Evolutionary conservation across 2,888 invertebrate genomes (phyloP).

Genomic region (Amphipyra tragopoginis): DNA sequence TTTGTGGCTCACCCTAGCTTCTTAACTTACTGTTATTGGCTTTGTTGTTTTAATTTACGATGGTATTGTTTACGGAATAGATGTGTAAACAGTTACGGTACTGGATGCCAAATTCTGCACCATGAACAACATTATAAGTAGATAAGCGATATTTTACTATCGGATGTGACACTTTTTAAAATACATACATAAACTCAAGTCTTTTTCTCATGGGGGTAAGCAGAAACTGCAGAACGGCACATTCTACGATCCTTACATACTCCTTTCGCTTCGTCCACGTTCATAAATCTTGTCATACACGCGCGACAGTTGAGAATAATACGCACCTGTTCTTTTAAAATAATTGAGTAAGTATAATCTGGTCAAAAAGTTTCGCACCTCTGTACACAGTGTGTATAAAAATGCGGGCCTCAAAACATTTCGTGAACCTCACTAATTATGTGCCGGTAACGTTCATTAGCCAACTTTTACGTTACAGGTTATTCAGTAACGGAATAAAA

Average conservation of each 20-base stretch:
- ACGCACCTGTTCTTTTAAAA: too few relatives aligned
- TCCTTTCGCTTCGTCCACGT: too few relatives aligned
- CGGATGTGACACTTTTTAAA: background rate
- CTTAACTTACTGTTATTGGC: slow-evolving; percentile 57
- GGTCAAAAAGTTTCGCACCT: slow-evolving; percentile 12
- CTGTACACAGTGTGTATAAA: slow-evolving; percentile 16
- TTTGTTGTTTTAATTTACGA: slow-evolving; percentile 54
- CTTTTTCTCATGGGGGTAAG: too few relatives aligned
- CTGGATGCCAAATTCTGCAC: slow-evolving; percentile 30
- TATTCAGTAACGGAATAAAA: slow-evolving; percentile 36
- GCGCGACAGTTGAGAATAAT: too few relatives aligned
- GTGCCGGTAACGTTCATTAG: slow-evolving; percentile 42
- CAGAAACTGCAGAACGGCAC: too few relatives aligned
- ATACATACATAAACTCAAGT: too few relatives aligned
- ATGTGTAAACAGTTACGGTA: slow-evolving; percentile 41
- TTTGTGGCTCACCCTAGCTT: slow-evolving; percentile 57
- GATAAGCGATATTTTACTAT: too few relatives aligned
- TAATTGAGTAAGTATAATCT: background rate
- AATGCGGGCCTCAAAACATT: slow-evolving; percentile 37
- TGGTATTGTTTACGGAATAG: slow-evolving; percentile 38
- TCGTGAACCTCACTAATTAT: slow-evolving; percentile 40
- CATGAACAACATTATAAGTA: too few relatives aligned
- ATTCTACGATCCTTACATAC: too few relatives aligned
- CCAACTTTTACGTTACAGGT: slow-evolving; percentile 43
- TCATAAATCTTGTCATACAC: too few relatives aligned